Conservation (phyloP, 2,797 vertebrate species). For the Enoplosus armatus region DNA sequence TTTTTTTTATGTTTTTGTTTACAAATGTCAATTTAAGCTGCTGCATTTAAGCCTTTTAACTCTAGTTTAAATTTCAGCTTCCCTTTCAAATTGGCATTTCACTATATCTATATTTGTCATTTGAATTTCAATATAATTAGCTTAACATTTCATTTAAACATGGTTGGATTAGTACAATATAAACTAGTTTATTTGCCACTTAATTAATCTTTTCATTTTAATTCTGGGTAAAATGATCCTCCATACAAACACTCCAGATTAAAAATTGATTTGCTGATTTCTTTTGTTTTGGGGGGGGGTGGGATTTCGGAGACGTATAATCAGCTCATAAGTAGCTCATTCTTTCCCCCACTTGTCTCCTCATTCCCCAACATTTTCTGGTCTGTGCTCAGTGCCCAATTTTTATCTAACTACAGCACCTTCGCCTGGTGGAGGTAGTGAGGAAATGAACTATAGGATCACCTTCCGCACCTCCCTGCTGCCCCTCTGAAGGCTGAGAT, state of each 20-base stretch:
- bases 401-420: not conserved
- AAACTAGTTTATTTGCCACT: not conserved
- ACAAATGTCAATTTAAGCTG: not conserved
- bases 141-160: not conserved
- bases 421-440: not conserved
- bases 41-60: not conserved
- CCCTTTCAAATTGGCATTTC: not conserved
- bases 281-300: not conserved
- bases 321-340: not conserved
- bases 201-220: not conserved
- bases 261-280: not conserved
- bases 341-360: no score
- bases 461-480: slow-evolving; percentile 7
- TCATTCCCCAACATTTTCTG: not conserved
- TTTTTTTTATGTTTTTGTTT: not conserved
- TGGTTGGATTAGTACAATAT: not conserved
- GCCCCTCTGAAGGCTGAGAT: slow-evolving; percentile 28
- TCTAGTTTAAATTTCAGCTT: not conserved
- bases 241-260: not conserved
- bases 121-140: not conserved
- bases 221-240: not conserved
- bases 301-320: not conserved
- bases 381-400: no score
- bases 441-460: not conserved
- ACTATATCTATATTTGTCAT: not conserved